Evolutionary conservation across 2,113 vertebrate genomes (phyloP).

Genomic region (Muscicapa adusta): DNA sequence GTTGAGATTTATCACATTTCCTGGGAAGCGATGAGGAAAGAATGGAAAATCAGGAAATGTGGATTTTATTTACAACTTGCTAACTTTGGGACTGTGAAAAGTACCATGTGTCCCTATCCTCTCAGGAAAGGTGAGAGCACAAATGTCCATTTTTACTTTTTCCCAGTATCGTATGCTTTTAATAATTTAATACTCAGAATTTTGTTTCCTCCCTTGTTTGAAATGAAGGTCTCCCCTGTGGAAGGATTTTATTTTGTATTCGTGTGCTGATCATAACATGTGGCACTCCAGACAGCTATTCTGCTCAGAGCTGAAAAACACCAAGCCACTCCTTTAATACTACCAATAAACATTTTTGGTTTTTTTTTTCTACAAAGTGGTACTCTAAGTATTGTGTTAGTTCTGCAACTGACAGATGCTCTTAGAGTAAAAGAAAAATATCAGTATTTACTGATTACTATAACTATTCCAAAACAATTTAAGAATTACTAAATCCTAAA

Average conservation of each 20-base stretch:
- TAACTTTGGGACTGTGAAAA: background rate
- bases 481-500: conserved; percentile 28
- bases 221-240: background rate
- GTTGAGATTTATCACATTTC: background rate
- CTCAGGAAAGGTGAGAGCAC: background rate
- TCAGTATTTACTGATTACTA: conserved; percentile 15
- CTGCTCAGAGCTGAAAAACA: conserved; percentile 15
- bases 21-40: background rate
- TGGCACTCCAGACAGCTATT: conserved; percentile 33
- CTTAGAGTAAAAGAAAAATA: background rate
- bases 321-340: conserved; percentile 6
- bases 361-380: background rate
- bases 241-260: conserved; percentile 6
- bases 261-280: conserved; percentile 19
- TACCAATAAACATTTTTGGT: conserved; percentile 15
- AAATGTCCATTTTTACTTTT: background rate
- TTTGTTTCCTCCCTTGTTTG: background rate
- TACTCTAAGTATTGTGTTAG: background rate
- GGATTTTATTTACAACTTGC: background rate
- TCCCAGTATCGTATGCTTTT: background rate
- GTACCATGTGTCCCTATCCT: background rate
- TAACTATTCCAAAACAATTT: conserved; percentile 10
- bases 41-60: background rate
- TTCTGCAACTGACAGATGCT: conserved; percentile 13
- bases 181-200: background rate